Conservation (phyloP, 2,888 invertebrate species). For the Drosophila atroscutellata region DNA sequence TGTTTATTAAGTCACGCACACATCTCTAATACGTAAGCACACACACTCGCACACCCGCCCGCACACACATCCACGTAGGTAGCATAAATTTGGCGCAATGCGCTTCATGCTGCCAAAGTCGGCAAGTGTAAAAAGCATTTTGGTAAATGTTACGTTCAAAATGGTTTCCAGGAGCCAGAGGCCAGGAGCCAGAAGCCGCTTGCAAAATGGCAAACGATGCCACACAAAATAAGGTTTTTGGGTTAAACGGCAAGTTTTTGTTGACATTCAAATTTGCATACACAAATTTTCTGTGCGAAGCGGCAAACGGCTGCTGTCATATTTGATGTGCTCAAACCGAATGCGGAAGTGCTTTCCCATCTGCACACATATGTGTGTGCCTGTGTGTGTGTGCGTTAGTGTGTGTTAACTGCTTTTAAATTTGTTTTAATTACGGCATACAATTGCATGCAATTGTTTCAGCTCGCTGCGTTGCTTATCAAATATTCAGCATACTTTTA, state of each 20-base stretch:
- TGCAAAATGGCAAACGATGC: constrained; percentile 61
- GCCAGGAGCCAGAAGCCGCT: constrained; percentile 7
- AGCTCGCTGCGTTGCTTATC: constrained; percentile 41
- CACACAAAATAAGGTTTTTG: constrained; percentile 76
- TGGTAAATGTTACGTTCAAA: constrained; percentile 58
- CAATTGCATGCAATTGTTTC: constrained; percentile 59
- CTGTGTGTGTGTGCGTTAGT: background rate
- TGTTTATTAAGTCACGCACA: constrained; percentile 42
- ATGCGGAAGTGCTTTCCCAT: constrained; percentile 68
- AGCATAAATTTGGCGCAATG: constrained; percentile 62
- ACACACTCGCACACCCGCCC: constrained; percentile 8
- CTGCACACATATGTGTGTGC: constrained; percentile 1
- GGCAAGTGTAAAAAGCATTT: constrained; percentile 50
- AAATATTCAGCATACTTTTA: constrained; percentile 76
- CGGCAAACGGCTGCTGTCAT: constrained; percentile 64
- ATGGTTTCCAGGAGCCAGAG: constrained; percentile 50
- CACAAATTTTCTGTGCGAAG: constrained; percentile 61
- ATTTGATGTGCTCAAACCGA: constrained; percentile 74
- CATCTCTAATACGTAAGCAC: constrained; percentile 45
- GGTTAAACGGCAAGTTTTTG: constrained; percentile 79
- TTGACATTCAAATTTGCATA: constrained; percentile 81
- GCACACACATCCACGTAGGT: constrained; percentile 7
- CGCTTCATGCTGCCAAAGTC: constrained; percentile 57
- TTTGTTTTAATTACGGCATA: constrained; percentile 74
- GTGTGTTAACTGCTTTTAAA: constrained; percentile 74